Evolutionary conservation across 2,888 invertebrate genomes (phyloP).

Genomic region (Lagria hirta): DNA sequence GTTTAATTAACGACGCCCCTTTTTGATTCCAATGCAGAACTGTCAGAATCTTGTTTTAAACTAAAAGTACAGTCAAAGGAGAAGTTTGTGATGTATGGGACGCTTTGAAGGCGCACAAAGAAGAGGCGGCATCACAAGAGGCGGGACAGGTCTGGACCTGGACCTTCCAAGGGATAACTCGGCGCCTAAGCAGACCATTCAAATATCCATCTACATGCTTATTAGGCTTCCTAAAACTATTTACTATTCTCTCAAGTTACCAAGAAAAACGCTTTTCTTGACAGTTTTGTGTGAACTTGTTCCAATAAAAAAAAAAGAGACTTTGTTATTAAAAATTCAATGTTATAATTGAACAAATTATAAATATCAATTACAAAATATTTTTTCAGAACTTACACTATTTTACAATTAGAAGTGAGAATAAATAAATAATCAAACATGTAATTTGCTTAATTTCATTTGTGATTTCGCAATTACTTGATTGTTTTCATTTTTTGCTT

Average conservation of each 20-base stretch:
- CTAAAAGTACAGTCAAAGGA: conserved; percentile 8
- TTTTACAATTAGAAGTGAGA: too few species aligned
- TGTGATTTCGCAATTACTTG: too few species aligned
- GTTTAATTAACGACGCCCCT: conserved; percentile 13
- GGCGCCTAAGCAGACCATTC: conserved; percentile 19
- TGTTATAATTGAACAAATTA: too few species aligned
- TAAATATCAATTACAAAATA: too few species aligned
- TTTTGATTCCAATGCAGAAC: neutral
- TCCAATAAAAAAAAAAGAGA: neutral
- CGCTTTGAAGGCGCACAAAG: conserved; percentile 12
- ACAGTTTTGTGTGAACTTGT: too few species aligned
- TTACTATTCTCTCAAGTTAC: too few species aligned
- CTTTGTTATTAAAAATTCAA: neutral
- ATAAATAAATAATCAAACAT: too few species aligned
- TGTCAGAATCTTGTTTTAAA: conserved; percentile 1
- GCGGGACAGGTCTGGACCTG: conserved; percentile 17
- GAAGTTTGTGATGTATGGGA: conserved; percentile 13
- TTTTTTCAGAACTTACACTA: too few species aligned
- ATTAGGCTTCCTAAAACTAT: conserved; percentile 32
- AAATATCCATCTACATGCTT: conserved; percentile 35
- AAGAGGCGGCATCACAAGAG: conserved; percentile 19
- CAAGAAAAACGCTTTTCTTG: too few species aligned
- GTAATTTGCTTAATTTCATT: too few species aligned
- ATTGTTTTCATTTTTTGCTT: too few species aligned
- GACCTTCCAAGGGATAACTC: conserved; percentile 9